Percentiles rank a stretch among this genome's conserved stretches.
Conservation (phyloP, 2,797 vertebrate genomes). For the Kryptopterus vitreolus region DNA sequence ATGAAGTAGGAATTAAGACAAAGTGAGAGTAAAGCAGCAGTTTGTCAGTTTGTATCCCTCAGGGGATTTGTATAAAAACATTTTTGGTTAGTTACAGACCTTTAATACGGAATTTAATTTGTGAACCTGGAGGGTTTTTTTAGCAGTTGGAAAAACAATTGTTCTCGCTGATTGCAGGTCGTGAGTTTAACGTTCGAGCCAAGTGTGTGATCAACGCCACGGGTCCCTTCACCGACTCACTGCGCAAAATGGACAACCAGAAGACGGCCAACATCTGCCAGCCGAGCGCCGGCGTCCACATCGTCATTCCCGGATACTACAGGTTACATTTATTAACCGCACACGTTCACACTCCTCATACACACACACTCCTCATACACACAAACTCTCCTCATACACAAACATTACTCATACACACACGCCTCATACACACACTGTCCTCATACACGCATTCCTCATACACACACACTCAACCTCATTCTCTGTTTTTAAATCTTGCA, state of each 20-base stretch:
- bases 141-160: too few species aligned
- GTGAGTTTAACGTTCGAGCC: constrained; percentile 91
- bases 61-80: too few species aligned
- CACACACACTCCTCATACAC: not conserved
- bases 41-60: not conserved
- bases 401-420: too few species aligned
- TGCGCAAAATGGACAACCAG: constrained; percentile 94
- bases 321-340: constrained; percentile 73
- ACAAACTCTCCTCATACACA: too few species aligned
- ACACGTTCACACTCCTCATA: not conserved
- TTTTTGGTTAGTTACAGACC: too few species aligned
- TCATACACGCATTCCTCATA: too few species aligned
- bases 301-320: constrained; percentile 97
- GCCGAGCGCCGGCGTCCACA: constrained; percentile 94
- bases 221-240: constrained; percentile 92
- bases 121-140: too few species aligned
- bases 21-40: not conserved
- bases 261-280: constrained; percentile 86
- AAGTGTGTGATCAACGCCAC: constrained; percentile 98
- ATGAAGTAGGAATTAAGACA: not conserved
- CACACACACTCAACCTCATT: not conserved
- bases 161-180: constrained; percentile 75
- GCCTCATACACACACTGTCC: too few species aligned
- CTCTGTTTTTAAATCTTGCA: constrained; percentile 53
- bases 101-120: too few species aligned